These are phyloP conservation scores for Oscheius sp. DNA, from an alignment of 2,888 invertebrate genomes.

Conservation along the genomic window DNA sequence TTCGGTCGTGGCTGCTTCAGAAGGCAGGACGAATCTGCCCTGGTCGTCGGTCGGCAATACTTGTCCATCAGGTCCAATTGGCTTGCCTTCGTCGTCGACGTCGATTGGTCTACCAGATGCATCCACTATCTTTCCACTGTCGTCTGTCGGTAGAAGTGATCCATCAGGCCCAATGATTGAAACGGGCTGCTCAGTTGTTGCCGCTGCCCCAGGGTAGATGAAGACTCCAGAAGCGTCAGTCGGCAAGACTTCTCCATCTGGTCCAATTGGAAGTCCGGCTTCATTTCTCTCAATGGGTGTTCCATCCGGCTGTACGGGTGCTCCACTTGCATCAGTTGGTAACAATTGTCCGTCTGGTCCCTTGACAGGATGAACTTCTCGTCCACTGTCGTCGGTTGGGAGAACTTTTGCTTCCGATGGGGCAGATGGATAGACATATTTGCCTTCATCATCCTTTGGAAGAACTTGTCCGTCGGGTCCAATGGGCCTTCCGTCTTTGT, in stretches of 20 bases:
- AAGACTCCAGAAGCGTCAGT: slow-evolving; percentile 51
- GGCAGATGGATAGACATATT: slow-evolving; percentile 35
- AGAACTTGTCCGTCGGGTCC: slow-evolving; percentile 42
- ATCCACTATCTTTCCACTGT: slow-evolving; percentile 48
- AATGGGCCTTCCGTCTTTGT: slow-evolving; percentile 31
- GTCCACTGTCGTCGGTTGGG: slow-evolving; percentile 50
- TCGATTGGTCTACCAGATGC: slow-evolving; percentile 16
- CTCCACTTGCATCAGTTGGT: slow-evolving; percentile 46
- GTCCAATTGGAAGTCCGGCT: slow-evolving; percentile 23
- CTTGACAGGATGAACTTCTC: slow-evolving; percentile 42
- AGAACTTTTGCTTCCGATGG: slow-evolving; percentile 45
- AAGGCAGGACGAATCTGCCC: slow-evolving; percentile 42
- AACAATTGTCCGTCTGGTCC: slow-evolving; percentile 39
- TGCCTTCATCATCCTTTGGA: slow-evolving; percentile 37
- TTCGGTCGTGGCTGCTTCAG: not conserved
- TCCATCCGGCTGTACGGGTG: slow-evolving; percentile 41
- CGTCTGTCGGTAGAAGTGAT: slow-evolving; percentile 31
- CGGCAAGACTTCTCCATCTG: slow-evolving; percentile 31
- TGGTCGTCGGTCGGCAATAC: slow-evolving; percentile 43
- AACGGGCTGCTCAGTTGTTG: slow-evolving; percentile 34
- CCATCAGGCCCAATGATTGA: slow-evolving; percentile 51
- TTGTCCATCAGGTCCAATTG: slow-evolving; percentile 35
- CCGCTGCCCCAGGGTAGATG: slow-evolving; percentile 35
- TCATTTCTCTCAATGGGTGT: slow-evolving; percentile 56
- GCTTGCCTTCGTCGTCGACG: slow-evolving; percentile 24